Percentiles rank a stretch among this genome's conserved stretches.
Conservation (phyloP, 2,797 vertebrate species). For the Podarcis lilfordi region DNA sequence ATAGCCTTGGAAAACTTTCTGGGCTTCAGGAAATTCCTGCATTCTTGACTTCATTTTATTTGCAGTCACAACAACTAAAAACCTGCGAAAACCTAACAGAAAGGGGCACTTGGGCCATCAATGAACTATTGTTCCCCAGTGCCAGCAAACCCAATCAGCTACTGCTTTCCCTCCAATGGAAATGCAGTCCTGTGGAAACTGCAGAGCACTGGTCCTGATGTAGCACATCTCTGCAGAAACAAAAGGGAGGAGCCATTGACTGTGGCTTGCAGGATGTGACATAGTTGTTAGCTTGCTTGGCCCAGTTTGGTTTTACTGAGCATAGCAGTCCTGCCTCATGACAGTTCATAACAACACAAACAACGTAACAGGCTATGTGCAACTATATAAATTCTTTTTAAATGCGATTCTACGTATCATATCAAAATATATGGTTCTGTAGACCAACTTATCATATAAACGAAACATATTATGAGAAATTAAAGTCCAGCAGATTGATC, state of each 20-base stretch:
- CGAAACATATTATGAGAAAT: no score
- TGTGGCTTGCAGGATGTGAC: no score
- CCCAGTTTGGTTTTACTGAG: no score
- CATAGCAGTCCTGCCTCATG: no score
- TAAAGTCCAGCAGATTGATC: no score
- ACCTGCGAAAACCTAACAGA: slow-evolving; percentile 32
- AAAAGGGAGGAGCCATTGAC: neutral
- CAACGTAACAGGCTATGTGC: no score
- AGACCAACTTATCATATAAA: no score
- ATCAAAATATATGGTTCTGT: no score
- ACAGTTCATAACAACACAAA: neutral
- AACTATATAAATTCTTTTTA: no score
- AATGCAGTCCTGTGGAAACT: neutral
- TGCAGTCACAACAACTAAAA: slow-evolving; percentile 33
- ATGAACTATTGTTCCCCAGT: slow-evolving; percentile 62
- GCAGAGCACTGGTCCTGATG: neutral
- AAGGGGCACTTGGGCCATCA: slow-evolving; percentile 52
- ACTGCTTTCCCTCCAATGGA: slow-evolving; percentile 51
- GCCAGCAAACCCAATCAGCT: slow-evolving; percentile 55
- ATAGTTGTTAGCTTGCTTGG: no score
- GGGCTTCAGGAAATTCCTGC: slow-evolving; percentile 73
- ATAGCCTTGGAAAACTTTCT: slow-evolving; percentile 47
- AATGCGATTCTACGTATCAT: no score
- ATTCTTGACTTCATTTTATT: slow-evolving; percentile 67
- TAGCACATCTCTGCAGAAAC: neutral